Percentiles rank a stretch among this genome's conserved stretches.
phyloP scores from a whole-genome alignment of 2,113 vertebrate species.

The Gracilinanus agilis region DNA sequence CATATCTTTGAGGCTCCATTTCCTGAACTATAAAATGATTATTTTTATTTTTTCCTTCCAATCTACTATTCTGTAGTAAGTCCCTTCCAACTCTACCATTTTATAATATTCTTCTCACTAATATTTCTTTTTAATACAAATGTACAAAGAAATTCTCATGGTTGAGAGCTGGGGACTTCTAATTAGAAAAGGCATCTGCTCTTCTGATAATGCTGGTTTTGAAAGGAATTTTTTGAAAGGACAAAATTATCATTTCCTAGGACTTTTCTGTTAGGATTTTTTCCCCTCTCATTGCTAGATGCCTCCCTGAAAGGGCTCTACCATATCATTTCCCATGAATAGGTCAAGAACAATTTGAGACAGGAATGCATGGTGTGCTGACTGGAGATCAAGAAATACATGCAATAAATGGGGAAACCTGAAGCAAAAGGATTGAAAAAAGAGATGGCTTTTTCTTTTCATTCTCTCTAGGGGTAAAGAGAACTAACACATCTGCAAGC shows the following conservation, averaged over 20 bases:
- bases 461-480: conserved; percentile 7
- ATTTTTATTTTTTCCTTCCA: too few species aligned
- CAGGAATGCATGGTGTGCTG: not conserved
- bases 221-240: not conserved
- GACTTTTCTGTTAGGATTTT: not conserved
- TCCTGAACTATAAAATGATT: not conserved
- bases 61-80: too few species aligned
- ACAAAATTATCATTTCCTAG: not conserved
- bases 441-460: conserved; percentile 29
- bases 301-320: not conserved
- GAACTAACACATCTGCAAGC: conserved; percentile 20
- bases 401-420: not conserved
- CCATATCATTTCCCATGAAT: not conserved
- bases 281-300: not conserved
- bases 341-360: not conserved
- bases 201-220: not conserved
- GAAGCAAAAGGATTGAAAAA: not conserved
- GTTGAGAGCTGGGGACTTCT: not conserved
- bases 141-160: not conserved
- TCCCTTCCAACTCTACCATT: not conserved
- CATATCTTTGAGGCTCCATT: not conserved
- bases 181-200: not conserved
- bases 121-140: not conserved
- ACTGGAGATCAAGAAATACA: conserved; percentile 19
- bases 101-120: not conserved